Base-by-base conservation (phyloP, 1,140 invertebrate genomes). In the Cydia amplana region DNA sequence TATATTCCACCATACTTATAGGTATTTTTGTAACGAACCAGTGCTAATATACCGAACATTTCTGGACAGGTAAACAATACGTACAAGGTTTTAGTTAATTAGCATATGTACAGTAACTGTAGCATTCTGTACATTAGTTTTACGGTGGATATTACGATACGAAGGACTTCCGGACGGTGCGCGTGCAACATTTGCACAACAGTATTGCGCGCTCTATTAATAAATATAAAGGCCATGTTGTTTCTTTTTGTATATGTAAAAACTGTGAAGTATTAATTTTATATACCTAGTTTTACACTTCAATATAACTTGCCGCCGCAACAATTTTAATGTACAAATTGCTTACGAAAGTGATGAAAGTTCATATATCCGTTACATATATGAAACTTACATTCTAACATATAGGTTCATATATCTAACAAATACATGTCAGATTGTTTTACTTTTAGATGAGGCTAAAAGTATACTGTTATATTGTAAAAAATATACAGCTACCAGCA, bases 121-220 rank as follows among this genome's bases (percentile, higher is more conserved):
- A 73, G 72, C 72, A 55, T 46, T 55, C 51, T 16, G 67, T 43
- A 40, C 46, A 49, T 51, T 51, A 51, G 49, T 18, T 51, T 18
- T 5, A 4, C 25, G 25, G 25, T 82, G 83, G 79, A 81, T 75
- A 67, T 78, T 76, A 77, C 75, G 83, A 84, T 76, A 77, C 73
- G 83, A 84, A 84, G 81, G 78, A 82, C 70, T 84, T 84, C 81
- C 81, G 81, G 18, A 72, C 36, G 74, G 76, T 75, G 51, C 72
- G 40, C 73, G 77, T 63, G 76, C 76, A 76, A 77, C 76, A 72
- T 70, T 80, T 80, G 63, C 76, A 76, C 76, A 74, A 80, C 74
- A 18, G 64, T 70, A 32, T 67, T n/a, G 65, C 51, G 60, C 74
- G 77, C 67, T 63, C 63, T 67, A 75, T 75, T 73, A 75, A 51